Evolutionary conservation across 1,140 invertebrate species (phyloP).

Genomic region (Neuroterus valhalla): DNA sequence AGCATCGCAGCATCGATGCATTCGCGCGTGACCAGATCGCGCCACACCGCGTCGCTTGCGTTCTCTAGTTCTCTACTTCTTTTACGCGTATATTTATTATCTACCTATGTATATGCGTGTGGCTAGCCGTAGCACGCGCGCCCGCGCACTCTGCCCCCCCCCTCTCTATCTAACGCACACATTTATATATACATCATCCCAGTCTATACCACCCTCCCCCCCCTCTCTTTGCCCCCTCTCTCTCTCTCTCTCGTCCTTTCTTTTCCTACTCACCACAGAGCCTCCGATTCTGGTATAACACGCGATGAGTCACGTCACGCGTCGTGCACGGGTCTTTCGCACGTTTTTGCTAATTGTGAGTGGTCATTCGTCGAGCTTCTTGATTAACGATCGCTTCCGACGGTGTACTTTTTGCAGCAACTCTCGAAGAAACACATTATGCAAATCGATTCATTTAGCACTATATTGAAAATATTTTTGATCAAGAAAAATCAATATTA

Average conservation of each 20-base stretch:
- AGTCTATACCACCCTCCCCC: no score
- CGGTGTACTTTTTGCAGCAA: background rate
- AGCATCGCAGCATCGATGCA: constrained; percentile 7
- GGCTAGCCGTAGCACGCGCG: no score
- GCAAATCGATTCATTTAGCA: no score
- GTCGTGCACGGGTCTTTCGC: constrained; percentile 18
- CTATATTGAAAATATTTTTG: no score
- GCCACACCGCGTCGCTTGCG: background rate
- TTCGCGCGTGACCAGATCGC: constrained; percentile 17
- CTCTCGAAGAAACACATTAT: no score
- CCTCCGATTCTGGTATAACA: constrained; percentile 21
- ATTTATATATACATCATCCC: no score
- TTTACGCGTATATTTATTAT: constrained; percentile 8
- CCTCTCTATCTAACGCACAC: no score
- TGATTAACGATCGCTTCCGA: constrained; percentile 25
- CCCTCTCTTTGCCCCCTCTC: no score
- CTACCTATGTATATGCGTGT: background rate
- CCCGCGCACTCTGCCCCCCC: no score
- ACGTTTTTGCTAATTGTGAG: constrained; percentile 26
- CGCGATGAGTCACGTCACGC: constrained; percentile 10
- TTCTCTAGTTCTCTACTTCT: background rate
- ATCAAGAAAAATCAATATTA: no score
- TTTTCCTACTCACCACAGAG: no score
- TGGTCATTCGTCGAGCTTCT: constrained; percentile 19
- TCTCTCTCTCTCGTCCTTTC: no score